phyloP scores from a whole-genome alignment of 1,140 invertebrate species.

The Drosophila tropicalis region DNA sequence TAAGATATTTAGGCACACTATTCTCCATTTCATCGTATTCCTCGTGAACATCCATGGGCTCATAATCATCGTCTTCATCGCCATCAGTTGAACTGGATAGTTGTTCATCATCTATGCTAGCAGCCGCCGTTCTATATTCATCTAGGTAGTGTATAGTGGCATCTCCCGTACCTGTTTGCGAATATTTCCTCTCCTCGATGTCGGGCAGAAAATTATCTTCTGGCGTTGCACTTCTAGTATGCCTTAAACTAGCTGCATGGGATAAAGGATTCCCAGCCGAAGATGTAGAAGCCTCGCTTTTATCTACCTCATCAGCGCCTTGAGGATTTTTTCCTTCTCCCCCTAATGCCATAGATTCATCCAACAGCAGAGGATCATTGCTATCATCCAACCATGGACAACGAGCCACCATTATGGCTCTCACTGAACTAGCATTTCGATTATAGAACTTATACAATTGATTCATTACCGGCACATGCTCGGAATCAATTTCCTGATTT shows the following conservation, averaged over 20 bases:
- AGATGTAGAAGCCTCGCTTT: conserved; percentile 18
- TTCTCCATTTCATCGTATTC: conserved; percentile 84
- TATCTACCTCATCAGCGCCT: conserved; percentile 14
- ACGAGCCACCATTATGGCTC: conserved; percentile 82
- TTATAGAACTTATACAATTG: conserved; percentile 93
- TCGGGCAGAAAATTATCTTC: conserved; percentile 68
- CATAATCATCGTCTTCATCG: conserved; percentile 69
- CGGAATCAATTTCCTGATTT: conserved; percentile 91
- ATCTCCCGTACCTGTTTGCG: conserved; percentile 48
- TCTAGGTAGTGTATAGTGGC: conserved; percentile 72
- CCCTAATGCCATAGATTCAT: not conserved
- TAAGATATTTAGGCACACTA: conserved; percentile 88
- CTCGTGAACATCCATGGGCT: conserved; percentile 53
- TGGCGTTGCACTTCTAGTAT: conserved; percentile 55
- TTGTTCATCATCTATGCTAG: conserved; percentile 21
- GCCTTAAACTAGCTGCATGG: conserved; percentile 57
- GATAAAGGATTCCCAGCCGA: conserved; percentile 63
- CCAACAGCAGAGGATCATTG: conserved; percentile 61
- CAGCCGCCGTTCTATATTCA: conserved; percentile 63
- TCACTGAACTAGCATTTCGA: conserved; percentile 89
- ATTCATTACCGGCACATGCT: conserved; percentile 92
- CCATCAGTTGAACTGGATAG: conserved; percentile 32
- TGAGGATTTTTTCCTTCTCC: not conserved
- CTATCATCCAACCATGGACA: conserved; percentile 80
- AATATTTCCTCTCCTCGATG: conserved; percentile 51